Conservation (phyloP, 2,888 invertebrate genomes). For the Odontothrips loti region DNA sequence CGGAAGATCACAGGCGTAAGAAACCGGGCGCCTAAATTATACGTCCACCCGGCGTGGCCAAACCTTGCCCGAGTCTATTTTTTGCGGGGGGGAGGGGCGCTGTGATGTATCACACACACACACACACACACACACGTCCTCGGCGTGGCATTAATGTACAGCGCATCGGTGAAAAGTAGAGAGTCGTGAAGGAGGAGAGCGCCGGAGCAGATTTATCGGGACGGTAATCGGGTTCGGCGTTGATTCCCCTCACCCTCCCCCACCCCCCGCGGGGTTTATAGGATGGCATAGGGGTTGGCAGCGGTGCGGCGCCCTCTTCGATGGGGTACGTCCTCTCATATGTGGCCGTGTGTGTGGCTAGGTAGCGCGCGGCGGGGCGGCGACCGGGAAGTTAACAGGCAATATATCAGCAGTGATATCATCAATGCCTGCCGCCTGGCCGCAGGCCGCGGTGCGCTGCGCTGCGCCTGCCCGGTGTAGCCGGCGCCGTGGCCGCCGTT, state of each 20-base stretch:
- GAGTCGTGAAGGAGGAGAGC: background rate
- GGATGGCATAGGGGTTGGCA: too few species aligned
- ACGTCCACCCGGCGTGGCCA: too few species aligned
- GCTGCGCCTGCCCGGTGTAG: background rate
- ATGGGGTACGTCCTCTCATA: background rate
- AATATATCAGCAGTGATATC: conserved; percentile 8
- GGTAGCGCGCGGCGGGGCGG: background rate
- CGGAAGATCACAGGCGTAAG: too few species aligned
- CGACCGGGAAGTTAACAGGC: conserved; percentile 7
- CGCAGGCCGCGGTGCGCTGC: background rate
- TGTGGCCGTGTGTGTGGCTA: background rate
- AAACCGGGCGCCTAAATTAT: too few species aligned
- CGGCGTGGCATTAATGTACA: background rate
- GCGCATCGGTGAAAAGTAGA: conserved; percentile 16
- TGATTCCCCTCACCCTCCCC: too few species aligned
- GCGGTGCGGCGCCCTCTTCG: background rate
- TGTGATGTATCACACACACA: background rate
- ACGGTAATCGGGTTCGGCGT: background rate
- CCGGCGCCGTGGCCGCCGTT: background rate
- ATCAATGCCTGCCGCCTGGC: background rate
- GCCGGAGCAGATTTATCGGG: background rate
- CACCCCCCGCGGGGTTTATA: too few species aligned
- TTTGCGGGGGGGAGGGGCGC: too few species aligned
- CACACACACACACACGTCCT: background rate
- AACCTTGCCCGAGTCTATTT: too few species aligned